Base-by-base conservation (phyloP, 1,140 invertebrate genomes). In the Drosophila saltans region DNA sequence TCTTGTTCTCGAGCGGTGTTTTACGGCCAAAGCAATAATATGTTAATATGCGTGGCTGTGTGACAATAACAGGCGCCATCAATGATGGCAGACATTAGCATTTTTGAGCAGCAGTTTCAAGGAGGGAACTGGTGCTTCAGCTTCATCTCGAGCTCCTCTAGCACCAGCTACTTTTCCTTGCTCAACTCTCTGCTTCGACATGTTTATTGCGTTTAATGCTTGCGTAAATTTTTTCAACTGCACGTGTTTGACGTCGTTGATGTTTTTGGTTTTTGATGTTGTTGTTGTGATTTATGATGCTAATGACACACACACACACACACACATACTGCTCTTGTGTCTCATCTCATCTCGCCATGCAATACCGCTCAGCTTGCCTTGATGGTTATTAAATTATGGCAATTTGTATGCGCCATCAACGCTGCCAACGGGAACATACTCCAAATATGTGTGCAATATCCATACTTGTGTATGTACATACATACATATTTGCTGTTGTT, bases 361-460 rank as follows among this genome's bases (percentile, higher is more conserved):
- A 69, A 64, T 48, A 21, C 40, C 66, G 59, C 66, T 75, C 74
- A 73, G 71, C 63, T 73, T 73, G 80, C 66, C 72, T 84, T 90
- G 85, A 90, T 89, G 85, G 81, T 89, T 89, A 89, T 89, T 89
- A 89, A 89, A 89, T 89, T 89, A 89, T 85, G 85, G 85, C 85
- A 89, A 89, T 89, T 89, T 89, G 86, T 90, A 88, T 81, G 81
- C 77, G 78, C 75, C 84, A 74, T 62, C 70, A 69, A 33, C 57
- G 69, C 58, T 36, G n/a, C 39, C 26, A 45, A 61, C 52, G 40
- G 21, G 8, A 30, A 36, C 5, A 10, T 48, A 26, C 36, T 41
- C 45, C 24, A 52, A 52, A 52, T 52, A 52, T 52, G 45, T 52
- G 21, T 52, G 45, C 30, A 39, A 16, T 21, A 45, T 57, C 68